Conservation (phyloP, 2,888 invertebrate species). For the Xylocampa areola region DNA sequence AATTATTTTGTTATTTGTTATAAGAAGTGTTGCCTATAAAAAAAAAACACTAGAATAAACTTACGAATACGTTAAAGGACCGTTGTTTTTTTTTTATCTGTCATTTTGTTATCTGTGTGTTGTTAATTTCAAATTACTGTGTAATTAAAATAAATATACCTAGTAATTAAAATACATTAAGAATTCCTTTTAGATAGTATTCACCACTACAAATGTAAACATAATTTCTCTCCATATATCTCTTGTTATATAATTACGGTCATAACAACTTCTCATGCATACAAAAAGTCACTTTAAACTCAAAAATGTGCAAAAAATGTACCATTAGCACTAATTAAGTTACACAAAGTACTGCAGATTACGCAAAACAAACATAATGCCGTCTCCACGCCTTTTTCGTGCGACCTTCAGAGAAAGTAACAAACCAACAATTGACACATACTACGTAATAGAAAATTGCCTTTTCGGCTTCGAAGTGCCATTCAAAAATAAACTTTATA, state of each 20-base stretch:
- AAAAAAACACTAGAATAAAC: neutral
- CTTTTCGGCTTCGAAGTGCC: conserved; percentile 42
- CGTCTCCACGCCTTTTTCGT: conserved; percentile 59
- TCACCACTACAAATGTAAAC: too few relatives aligned
- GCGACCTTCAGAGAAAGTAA: conserved; percentile 86
- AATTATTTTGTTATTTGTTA: neutral
- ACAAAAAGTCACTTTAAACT: neutral
- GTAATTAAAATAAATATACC: neutral
- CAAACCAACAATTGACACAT: conserved; percentile 68
- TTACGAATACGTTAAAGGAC: too few relatives aligned
- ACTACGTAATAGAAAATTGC: conserved; percentile 72
- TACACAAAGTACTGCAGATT: conserved; percentile 26
- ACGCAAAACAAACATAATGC: conserved; percentile 40
- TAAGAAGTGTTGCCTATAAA: conserved; percentile 12
- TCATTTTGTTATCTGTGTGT: too few relatives aligned
- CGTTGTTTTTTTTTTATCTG: too few relatives aligned
- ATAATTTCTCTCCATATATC: neutral
- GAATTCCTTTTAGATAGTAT: too few relatives aligned
- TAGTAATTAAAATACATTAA: neutral
- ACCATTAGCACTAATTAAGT: conserved; percentile 31
- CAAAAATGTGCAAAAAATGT: conserved; percentile 13
- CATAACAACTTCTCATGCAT: neutral
- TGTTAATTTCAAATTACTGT: too few relatives aligned
- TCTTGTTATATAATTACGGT: neutral
- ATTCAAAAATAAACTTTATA: conserved; percentile 65